Conservation (phyloP, 35 echinoderm and acorn worm genomes). For the Hemicentrotus pulcherrimus region DNA sequence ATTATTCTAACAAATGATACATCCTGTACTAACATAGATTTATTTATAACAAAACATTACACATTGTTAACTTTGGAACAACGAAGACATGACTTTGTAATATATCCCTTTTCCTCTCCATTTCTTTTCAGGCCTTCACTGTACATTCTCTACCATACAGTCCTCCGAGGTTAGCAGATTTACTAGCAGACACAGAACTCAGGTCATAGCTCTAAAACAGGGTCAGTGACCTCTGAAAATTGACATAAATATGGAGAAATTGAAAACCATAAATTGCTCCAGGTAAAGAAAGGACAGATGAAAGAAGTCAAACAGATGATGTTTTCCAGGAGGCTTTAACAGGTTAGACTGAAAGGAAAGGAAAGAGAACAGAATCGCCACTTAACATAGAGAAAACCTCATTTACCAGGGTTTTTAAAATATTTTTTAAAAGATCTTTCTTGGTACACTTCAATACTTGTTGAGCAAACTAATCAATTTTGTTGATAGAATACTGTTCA, state of each 20-base stretch:
- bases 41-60: too few relatives aligned
- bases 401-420: too few relatives aligned
- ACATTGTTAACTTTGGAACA: too few relatives aligned
- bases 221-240: slow-evolving; percentile 9
- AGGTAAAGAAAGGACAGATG: background rate
- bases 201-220: background rate
- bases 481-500: background rate
- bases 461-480: background rate
- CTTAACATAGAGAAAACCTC: background rate
- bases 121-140: background rate
- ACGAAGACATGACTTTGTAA: background rate
- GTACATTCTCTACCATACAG: background rate
- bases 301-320: slow-evolving; percentile 19
- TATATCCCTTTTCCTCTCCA: background rate
- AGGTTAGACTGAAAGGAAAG: background rate
- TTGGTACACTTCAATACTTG: background rate
- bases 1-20: too few relatives aligned
- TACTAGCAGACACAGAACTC: background rate
- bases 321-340: background rate
- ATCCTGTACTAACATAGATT: too few relatives aligned
- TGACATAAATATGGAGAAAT: slow-evolving; percentile 14
- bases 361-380: background rate
- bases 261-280: background rate
- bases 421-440: too few relatives aligned
- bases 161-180: background rate